phyloP scores from a whole-genome alignment of 2,113 vertebrate genomes.

The Apodemus speciosus region DNA sequence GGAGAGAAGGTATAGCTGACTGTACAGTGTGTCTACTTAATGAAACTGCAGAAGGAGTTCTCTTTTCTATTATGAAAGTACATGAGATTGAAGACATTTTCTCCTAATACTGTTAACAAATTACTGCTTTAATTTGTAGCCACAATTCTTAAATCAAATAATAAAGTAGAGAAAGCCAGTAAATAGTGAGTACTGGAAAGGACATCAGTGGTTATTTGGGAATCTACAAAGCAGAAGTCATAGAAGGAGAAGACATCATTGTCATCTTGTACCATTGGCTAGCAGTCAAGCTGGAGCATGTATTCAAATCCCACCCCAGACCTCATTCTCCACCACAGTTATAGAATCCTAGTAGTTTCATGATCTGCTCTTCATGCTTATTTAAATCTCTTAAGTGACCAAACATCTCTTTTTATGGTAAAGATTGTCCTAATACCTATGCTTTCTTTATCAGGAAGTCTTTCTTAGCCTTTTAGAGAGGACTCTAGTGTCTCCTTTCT shows the following conservation, averaged over 20 bases:
- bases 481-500: background rate
- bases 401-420: background rate
- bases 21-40: background rate
- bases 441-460: background rate
- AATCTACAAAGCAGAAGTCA: background rate
- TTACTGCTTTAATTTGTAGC: background rate
- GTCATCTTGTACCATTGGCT: background rate
- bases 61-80: background rate
- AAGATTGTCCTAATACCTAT: background rate
- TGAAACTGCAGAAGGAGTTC: background rate
- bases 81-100: background rate
- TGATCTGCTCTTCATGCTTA: background rate
- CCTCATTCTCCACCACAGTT: background rate
- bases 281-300: background rate
- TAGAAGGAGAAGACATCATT: background rate
- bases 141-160: background rate
- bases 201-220: background rate
- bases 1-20: background rate
- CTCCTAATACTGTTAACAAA: background rate
- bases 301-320: background rate
- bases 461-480: background rate
- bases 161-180: background rate
- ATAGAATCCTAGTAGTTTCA: background rate
- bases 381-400: background rate
- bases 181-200: background rate